Base-by-base conservation (phyloP, 2,888 invertebrate species). In the Lymantria monacha region DNA sequence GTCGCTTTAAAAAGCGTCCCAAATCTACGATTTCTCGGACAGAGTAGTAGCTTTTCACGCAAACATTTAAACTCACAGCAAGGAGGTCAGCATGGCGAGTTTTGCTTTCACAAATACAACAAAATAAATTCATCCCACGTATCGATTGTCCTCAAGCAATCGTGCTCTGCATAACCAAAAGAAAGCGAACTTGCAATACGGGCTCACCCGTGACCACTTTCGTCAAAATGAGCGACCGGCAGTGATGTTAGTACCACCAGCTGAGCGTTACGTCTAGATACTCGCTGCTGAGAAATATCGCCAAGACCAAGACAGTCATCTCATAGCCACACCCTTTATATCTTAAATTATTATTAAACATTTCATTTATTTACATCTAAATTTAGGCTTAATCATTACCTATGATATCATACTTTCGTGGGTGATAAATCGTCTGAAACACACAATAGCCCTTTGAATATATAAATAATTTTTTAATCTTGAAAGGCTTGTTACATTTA, bases 111-210 rank as follows among this genome's bases (percentile, higher is more conserved):
- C 90, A 89, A 90, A 89, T 80, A 88, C 83, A 85, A 87, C 87
- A 83, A 90, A 91, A 89, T 90, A 88, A 90, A 91, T 91, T 90
- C 91, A 84, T 85, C 83, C 87, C 91, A 91, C 90, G 90, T 90
- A 89, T 89, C 79, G 90, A 90, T 89, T 89, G 89, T 90, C 90
- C 90, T 85, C 88, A 70, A 81, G 76, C 79, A 76, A 74, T 85
- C 79, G 78, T 81, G 81, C 81, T 76, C 81, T 83, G 86, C 83
- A 87, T 87, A 83, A 86, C 79, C 83, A 87, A 90, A 90, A 90
- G 89, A 91, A 89, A 90, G 90, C 85, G 85, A 85, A 85, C 81
- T 84, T 82, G 83, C 81, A 81, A 81, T 74, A 79, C 78, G 74
- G 77, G 74, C 75, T 74, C 67, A 75, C 71, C 74, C 68, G 74